phyloP scores from a whole-genome alignment of 2,888 invertebrate genomes.

The Andrena hattorfiana region DNA sequence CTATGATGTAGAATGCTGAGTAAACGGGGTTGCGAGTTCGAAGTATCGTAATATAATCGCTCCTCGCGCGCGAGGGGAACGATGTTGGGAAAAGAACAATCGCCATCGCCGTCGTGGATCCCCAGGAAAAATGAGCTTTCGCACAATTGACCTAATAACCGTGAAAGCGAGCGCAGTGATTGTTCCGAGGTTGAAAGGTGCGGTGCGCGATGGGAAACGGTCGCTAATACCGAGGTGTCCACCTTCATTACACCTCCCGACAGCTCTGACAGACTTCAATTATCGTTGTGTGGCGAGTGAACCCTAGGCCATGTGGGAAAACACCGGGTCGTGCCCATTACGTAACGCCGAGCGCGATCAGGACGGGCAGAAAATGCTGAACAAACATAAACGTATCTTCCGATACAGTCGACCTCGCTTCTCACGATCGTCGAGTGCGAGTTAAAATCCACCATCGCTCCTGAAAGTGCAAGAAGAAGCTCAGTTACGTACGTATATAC shows the following conservation, averaged over 20 bases:
- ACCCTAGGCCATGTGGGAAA: conserved; percentile 53
- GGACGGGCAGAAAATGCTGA: not conserved
- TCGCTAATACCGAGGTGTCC: conserved; percentile 65
- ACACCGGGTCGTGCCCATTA: conserved; percentile 22
- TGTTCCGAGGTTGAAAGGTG: conserved; percentile 48
- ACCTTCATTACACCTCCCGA: conserved; percentile 68
- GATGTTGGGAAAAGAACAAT: conserved; percentile 20
- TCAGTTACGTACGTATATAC: no score
- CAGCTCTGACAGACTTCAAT: conserved; percentile 55
- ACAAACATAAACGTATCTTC: not conserved
- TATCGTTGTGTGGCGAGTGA: conserved; percentile 57
- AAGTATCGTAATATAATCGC: not conserved
- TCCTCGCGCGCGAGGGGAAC: not conserved
- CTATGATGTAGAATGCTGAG: not conserved
- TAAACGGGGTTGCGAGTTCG: no score
- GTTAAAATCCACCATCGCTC: no score
- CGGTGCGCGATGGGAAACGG: conserved; percentile 56
- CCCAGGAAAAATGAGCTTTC: conserved; percentile 63
- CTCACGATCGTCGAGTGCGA: no score
- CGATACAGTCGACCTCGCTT: no score
- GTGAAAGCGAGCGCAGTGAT: conserved; percentile 65
- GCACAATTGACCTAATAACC: conserved; percentile 70
- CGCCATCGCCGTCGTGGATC: conserved; percentile 10
- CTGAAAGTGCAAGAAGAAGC: no score
- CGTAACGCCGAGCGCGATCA: not conserved